Evolutionary conservation across 2,888 invertebrate genomes (phyloP).

Genomic region (Hipparchia sbordonii): DNA sequence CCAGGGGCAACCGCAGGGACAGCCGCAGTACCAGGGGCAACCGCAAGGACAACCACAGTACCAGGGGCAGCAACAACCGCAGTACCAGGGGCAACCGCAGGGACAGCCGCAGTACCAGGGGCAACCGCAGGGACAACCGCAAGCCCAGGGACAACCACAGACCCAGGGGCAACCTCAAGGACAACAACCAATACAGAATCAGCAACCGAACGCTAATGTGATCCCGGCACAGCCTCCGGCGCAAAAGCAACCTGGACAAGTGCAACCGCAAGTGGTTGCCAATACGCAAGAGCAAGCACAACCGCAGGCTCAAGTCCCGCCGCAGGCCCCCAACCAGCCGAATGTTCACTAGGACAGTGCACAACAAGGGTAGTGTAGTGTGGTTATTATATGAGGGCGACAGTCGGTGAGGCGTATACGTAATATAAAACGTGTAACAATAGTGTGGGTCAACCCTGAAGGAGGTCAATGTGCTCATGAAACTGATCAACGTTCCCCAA

Average conservation of each 20-base stretch:
- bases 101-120: constrained; percentile 45
- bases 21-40: constrained; percentile 40
- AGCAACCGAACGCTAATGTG: constrained; percentile 32
- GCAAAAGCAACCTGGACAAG: constrained; percentile 37
- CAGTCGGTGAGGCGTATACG: too few relatives aligned
- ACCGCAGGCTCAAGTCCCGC: constrained; percentile 8
- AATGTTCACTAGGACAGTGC: not conserved
- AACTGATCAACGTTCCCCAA: too few relatives aligned
- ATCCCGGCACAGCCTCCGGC: constrained; percentile 37
- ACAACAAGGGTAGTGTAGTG: too few relatives aligned
- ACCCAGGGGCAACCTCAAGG: constrained; percentile 38
- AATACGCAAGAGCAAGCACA: constrained; percentile 14
- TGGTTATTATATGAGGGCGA: too few relatives aligned
- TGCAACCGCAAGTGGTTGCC: constrained; percentile 1
- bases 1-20: constrained; percentile 32
- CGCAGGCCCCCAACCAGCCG: constrained; percentile 9
- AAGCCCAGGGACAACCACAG: constrained; percentile 16
- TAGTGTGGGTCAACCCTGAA: too few relatives aligned
- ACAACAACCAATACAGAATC: constrained; percentile 36
- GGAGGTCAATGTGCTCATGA: too few relatives aligned
- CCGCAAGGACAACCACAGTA: constrained; percentile 42
- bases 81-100: constrained; percentile 43
- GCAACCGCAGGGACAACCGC: constrained; percentile 31
- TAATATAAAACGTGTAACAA: too few relatives aligned
- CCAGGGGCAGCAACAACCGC: constrained; percentile 34